phyloP scores from a whole-genome alignment of 2,113 vertebrate species.

The Tapirus terrestris region DNA sequence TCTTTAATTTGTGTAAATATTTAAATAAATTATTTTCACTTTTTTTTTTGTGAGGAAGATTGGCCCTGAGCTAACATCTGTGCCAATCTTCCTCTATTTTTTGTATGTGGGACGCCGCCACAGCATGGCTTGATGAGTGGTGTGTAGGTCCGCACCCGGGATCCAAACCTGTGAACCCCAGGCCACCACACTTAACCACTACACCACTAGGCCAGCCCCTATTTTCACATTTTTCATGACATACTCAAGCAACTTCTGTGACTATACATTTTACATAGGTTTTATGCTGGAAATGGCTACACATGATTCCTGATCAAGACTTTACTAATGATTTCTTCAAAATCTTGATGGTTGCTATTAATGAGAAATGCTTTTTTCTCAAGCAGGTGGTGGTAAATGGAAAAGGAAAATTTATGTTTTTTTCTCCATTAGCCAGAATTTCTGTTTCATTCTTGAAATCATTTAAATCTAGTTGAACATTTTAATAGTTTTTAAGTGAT shows the following conservation, averaged over 20 bases:
- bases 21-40: neutral
- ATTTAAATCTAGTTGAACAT: neutral
- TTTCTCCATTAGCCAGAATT: neutral
- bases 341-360: neutral
- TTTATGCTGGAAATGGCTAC: neutral
- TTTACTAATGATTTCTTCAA: neutral
- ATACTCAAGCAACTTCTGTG: neutral
- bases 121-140: no score
- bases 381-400: neutral
- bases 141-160: no score
- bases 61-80: no score
- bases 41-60: no score
- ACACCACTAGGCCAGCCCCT: no score
- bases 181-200: no score
- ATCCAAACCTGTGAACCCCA: no score
- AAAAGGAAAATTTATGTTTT: neutral
- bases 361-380: neutral
- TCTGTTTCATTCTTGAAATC: slow-evolving; percentile 17
- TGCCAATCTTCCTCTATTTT: no score
- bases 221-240: neutral
- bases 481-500: neutral
- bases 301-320: neutral
- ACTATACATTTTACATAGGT: neutral
- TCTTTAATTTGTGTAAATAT: neutral
- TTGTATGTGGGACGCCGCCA: no score